Conservation (phyloP, 2,113 vertebrate genomes). For the Passer montanus region DNA sequence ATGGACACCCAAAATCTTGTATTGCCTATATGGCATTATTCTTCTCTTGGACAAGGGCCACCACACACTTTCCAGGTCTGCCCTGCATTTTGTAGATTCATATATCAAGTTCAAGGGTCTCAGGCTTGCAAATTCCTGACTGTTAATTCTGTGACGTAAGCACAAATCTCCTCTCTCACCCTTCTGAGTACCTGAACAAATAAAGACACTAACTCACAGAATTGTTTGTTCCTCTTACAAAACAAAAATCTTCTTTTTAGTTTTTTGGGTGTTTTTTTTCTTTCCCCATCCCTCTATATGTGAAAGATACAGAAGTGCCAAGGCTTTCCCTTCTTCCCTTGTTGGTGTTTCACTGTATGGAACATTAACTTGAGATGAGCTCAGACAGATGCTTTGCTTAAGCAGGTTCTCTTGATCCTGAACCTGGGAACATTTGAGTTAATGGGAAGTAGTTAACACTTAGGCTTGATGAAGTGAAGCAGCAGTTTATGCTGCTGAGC, state of each 20-base stretch:
- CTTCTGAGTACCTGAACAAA: background rate
- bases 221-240: too few species aligned
- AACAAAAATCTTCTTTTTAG: too few species aligned
- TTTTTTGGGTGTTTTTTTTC: too few species aligned
- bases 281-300: background rate
- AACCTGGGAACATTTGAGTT: slow-evolving; percentile 36
- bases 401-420: slow-evolving; percentile 49
- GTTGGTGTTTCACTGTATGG: background rate
- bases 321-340: background rate
- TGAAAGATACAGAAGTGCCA: background rate
- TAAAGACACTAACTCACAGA: background rate
- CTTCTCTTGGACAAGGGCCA: background rate
- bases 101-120: background rate
- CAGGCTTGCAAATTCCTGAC: background rate
- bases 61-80: background rate
- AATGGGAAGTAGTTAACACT: slow-evolving; percentile 52
- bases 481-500: background rate
- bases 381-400: slow-evolving; percentile 17
- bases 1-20: background rate
- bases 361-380: slow-evolving; percentile 46
- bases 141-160: background rate
- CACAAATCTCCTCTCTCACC: background rate
- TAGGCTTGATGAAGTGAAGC: slow-evolving; percentile 25
- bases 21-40: background rate
- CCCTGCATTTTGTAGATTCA: background rate